These are phyloP conservation scores for Psammodynastes pulverulentus DNA, from an alignment of 2,113 vertebrate species.

Conservation along the genomic window DNA sequence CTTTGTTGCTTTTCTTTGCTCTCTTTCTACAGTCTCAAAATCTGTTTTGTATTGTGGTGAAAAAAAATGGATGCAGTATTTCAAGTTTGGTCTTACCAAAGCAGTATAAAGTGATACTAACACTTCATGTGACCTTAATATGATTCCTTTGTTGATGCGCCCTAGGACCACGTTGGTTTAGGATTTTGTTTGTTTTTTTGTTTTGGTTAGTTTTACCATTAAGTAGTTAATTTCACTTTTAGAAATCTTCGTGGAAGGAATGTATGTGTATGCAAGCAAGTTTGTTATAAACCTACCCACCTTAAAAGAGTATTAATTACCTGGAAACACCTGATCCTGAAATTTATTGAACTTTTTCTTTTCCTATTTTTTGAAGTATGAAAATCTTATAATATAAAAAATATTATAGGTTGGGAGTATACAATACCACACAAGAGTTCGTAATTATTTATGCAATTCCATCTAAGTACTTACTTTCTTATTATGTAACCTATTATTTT, in stretches of 20 bases:
- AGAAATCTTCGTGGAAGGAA: not conserved
- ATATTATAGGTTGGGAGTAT: not conserved
- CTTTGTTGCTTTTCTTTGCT: too few relatives aligned
- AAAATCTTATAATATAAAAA: conserved; percentile 19
- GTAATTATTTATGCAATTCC: not conserved
- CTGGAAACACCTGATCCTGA: not conserved
- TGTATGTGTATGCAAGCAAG: not conserved
- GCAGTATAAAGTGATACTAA: too few relatives aligned
- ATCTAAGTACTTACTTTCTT: not conserved
- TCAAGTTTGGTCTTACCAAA: too few relatives aligned
- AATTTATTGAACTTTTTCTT: not conserved
- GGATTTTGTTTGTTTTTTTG: too few relatives aligned
- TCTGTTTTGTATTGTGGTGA: too few relatives aligned
- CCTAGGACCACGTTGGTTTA: too few relatives aligned
- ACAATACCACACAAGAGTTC: not conserved
- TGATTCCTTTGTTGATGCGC: too few relatives aligned
- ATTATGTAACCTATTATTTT: not conserved
- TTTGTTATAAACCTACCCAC: too few relatives aligned
- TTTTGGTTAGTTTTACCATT: too few relatives aligned
- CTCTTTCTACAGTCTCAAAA: too few relatives aligned
- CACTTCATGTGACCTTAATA: too few relatives aligned
- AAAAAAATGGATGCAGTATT: too few relatives aligned
- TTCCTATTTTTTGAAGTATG: not conserved
- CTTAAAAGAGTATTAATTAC: not conserved
- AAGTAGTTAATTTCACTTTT: not conserved